Evolutionary conservation across 2,888 invertebrate species (phyloP), one percentile per base, ranked within the genome.

Genomic region (Chaitophorus viminalis): DNA sequence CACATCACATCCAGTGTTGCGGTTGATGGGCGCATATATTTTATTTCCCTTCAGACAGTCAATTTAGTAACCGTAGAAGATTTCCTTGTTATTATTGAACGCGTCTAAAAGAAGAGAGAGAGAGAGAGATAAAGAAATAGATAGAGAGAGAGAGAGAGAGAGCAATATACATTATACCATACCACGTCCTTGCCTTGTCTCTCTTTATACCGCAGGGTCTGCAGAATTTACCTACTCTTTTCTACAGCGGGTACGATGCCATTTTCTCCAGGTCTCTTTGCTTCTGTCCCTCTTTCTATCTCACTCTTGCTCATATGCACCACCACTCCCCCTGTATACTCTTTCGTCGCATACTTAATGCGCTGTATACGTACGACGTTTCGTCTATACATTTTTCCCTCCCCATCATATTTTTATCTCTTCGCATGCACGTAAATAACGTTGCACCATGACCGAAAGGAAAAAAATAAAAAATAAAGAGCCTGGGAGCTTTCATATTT

Each of bases 271-370:
- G 9, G 36, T 25, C 3, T 3, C n/a, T 25, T 33, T 31, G 21
- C 18, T 1, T 33, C 31, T 33, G 1, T 39, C 39, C 11, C 8
- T 25, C 3, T 3, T n/a, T 25, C 33, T 18, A 18, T 18, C 46
- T 21, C 46, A 11, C 25, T 17, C 17, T 1, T 46, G 14, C 5
- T 17, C 3, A 14, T 36, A 33, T 8, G 29, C 11, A 3, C 29
- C 46, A 46, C 46, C 39, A 21, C 29, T 14, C 0, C 25, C 36
- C 31, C 25, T 31, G 18, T 25, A n/a, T n/a, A 39, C 5, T 52
- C 31, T 81, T 70, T 72, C 70, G 74, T 82, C 74, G 74, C 54
- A 74, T 74, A 82, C 82, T 74, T 82, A 82, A 82, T 78, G 78
- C 78, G 76, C 52, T 2, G n/a, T 29, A 14, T 46, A 29, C 76